Evolutionary conservation across 2,797 vertebrate species (phyloP).

Genomic region (Eulemur mongoz): DNA sequence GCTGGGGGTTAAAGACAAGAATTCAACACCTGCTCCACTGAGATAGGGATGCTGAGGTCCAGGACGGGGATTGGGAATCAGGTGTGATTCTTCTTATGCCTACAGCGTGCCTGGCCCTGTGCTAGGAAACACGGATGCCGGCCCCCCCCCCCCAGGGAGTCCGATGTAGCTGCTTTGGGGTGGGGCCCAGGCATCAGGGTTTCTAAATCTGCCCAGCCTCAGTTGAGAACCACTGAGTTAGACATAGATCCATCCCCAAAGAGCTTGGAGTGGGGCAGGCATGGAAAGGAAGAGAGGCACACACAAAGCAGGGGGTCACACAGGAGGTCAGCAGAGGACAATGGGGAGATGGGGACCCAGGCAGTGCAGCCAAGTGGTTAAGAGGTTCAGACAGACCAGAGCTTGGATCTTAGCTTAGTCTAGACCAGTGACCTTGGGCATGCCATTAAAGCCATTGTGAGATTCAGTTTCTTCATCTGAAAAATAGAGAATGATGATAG

Average conservation of each 20-base stretch:
- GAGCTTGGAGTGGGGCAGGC: not conserved
- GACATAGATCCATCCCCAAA: not conserved
- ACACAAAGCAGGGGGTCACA: not conserved
- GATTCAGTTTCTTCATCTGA: not conserved
- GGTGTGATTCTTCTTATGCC: not conserved
- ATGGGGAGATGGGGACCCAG: not conserved
- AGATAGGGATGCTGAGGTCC: not conserved
- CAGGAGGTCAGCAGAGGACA: not conserved
- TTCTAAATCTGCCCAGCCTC: not conserved
- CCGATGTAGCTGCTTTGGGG: not conserved
- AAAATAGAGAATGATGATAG: not conserved
- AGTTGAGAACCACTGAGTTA: not conserved
- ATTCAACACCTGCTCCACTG: not conserved
- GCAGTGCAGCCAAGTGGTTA: not conserved
- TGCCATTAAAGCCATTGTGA: slow-evolving; percentile 11
- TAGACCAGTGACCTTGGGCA: not conserved
- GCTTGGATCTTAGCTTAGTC: not conserved
- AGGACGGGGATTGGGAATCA: not conserved
- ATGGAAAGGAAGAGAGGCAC: not conserved
- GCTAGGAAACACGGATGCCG: not conserved
- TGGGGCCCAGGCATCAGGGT: not conserved
- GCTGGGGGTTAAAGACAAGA: not conserved
- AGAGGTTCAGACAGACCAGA: not conserved
- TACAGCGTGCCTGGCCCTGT: not conserved
- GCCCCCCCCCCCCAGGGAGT: not conserved